Base-by-base conservation (phyloP, 2,113 vertebrate genomes). In the Otis tarda region DNA sequence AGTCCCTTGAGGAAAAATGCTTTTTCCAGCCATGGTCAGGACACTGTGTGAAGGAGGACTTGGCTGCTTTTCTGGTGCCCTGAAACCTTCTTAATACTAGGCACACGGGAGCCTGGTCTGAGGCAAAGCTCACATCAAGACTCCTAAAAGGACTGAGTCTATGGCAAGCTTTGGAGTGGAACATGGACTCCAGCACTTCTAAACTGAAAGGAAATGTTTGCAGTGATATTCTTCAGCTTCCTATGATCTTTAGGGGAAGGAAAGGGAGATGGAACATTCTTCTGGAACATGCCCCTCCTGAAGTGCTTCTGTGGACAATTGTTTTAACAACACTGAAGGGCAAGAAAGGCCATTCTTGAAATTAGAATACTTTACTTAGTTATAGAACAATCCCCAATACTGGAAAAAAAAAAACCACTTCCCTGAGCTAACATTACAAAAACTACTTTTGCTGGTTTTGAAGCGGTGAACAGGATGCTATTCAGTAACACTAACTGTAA, bases 1-100 rank as follows among this genome's bases (percentile, higher is more conserved):
- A 79, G 70, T 84, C 88, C 81, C 91, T 95, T 87, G 89, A 95
- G 87, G 74, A 93, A 91, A 90, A 93, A 78, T 60, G 43, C 12
- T 78, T 70, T 94, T 94, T 92, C 53, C 87, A 81, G 8, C 60
- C 60, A 84, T 10, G 12, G 10, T 52, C 65, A 78, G 77, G 81
- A 84, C 73, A 87, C 13, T 71, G 21, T 82, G 77, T 91, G 73
- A 94, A 93, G 83, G 64, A 94, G 35, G 47, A 84, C 23, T 88
- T 93, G 86, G 86, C 90, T 77, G 71, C 25, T 86, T 80, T 95
- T 94, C 79, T 70, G 52, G 27, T 81, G 41, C 47, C 89, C 71
- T 81, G 64, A 84, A 92, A 81, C 22, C 55, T 91, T 87, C 61
- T 50, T 60, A 81, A 68, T 20, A 81, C 47, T 83, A 92, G 91